phyloP scores from a whole-genome alignment of 1,140 invertebrate genomes.

The Telenomus remus region DNA sequence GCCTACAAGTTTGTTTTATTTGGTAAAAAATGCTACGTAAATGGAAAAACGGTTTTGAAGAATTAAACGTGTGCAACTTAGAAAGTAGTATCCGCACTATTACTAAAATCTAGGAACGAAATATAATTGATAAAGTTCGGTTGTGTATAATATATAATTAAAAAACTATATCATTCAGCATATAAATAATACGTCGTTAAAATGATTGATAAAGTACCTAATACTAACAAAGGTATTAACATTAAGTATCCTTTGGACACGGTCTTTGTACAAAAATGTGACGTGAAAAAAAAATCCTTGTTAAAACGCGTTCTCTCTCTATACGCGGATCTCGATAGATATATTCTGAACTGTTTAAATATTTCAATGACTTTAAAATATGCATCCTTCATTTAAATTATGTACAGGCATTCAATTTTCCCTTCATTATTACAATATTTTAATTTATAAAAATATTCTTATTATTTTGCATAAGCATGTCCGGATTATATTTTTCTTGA shows the following conservation, averaged over 20 bases:
- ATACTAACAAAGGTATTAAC: conserved; percentile 39
- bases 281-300: conserved; percentile 14
- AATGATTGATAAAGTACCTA: conserved; percentile 30
- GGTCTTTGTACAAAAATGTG: conserved; percentile 29
- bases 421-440: neutral
- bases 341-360: conserved; percentile 40
- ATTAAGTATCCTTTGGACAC: conserved; percentile 49
- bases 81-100: neutral
- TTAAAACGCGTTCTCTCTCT: conserved; percentile 17
- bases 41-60: conserved; percentile 15
- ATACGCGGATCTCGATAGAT: conserved; percentile 13
- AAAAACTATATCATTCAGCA: conserved; percentile 2
- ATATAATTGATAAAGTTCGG: conserved; percentile 9
- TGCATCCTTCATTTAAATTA: conserved; percentile 28
- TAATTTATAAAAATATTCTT: conserved; percentile 50
- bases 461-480: conserved; percentile 27
- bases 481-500: conserved; percentile 31
- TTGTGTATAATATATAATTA: conserved; percentile 11
- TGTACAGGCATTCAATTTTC: conserved; percentile 25
- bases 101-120: conserved; percentile 46
- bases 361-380: conserved; percentile 43
- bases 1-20: conserved; percentile 23
- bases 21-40: conserved; percentile 36
- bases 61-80: too few species aligned
- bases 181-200: conserved; percentile 26